Evolutionary conservation across 2,113 vertebrate genomes (phyloP), one percentile per base, ranked within the genome.

Genomic region (Myotis davidii): DNA sequence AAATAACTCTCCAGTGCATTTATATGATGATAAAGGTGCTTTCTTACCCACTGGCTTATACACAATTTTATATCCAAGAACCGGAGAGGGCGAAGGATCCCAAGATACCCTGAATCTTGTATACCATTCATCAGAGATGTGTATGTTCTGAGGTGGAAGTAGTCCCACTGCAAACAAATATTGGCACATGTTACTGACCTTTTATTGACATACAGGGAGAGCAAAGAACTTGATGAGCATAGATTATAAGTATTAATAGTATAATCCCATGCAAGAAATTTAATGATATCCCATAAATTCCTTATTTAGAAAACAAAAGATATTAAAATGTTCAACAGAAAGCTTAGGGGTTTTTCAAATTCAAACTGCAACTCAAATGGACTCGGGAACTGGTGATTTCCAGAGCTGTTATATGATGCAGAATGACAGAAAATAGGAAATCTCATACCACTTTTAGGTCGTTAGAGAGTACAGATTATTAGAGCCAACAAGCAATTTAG

Each of bases 91-190:
- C 56, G 99, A 99, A 34, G 99, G 98, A 95, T 99, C 99, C 99
- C 99, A 99, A 96, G 99, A 98, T 88, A 99, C 99, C 64, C 99
- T 98, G 98, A 99, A 99, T 21, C 99, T 98, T 5, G 99, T 99
- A 96, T 99, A 99, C 99, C 99, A 99, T 97, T 99, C 99, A n/a
- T 99, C 99, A 9, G 99, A 99, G 88, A 99, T 98, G 1, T 99
- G 99, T 37, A 99, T 99, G 98, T 99, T 99, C 97, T 98, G 99
- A 95, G 99, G 99, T 77, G 99, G 99, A 98, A 99, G 97, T 65
- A 99, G 97, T 39, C 99, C 99, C 83, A 99, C 99, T 99, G 95
- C 93, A 97, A 98, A 96, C 85, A 95, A 98, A 95, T 74, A 82
- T 87, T 32, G 65, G 16, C 25, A 90, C 11, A 52, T 0, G 0